These are phyloP conservation scores for Lathronympha strigana DNA, from an alignment of 2,888 invertebrate genomes.

Conservation along the genomic window DNA sequence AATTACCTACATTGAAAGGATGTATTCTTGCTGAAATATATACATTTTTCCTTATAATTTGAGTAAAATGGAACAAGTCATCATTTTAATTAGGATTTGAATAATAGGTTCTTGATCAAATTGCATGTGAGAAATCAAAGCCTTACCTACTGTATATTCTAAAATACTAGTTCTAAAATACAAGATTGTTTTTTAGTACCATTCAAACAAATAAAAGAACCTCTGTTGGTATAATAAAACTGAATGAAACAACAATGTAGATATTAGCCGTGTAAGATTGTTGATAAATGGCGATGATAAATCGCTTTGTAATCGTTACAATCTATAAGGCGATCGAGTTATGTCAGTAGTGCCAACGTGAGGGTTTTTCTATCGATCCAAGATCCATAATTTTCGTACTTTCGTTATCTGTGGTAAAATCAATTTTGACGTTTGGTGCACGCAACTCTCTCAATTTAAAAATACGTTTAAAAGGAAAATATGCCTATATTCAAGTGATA, in stretches of 20 bases:
- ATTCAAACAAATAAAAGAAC: too few relatives aligned
- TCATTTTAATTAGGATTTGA: not conserved
- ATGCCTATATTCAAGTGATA: not conserved
- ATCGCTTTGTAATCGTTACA: not conserved
- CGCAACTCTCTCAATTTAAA: not conserved
- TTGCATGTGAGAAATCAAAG: too few relatives aligned
- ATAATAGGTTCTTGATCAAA: not conserved
- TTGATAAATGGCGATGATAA: not conserved
- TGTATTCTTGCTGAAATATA: not conserved
- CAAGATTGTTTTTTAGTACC: too few relatives aligned
- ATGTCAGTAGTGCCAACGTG: not conserved
- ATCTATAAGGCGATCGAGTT: not conserved
- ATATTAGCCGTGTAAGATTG: too few relatives aligned
- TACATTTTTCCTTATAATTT: constrained; percentile 3
- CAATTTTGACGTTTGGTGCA: constrained; percentile 13
- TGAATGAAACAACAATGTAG: too few relatives aligned
- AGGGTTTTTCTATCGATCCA: not conserved
- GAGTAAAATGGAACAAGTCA: constrained; percentile 5
- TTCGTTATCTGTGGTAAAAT: constrained; percentile 14
- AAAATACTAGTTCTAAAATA: too few relatives aligned
- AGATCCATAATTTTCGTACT: not conserved
- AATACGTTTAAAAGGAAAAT: not conserved
- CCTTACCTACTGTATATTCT: too few relatives aligned
- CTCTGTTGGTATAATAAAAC: too few relatives aligned
- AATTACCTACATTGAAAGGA: not conserved